Base-by-base conservation (phyloP, 2,113 vertebrate species). In the Erinaceus europaeus region DNA sequence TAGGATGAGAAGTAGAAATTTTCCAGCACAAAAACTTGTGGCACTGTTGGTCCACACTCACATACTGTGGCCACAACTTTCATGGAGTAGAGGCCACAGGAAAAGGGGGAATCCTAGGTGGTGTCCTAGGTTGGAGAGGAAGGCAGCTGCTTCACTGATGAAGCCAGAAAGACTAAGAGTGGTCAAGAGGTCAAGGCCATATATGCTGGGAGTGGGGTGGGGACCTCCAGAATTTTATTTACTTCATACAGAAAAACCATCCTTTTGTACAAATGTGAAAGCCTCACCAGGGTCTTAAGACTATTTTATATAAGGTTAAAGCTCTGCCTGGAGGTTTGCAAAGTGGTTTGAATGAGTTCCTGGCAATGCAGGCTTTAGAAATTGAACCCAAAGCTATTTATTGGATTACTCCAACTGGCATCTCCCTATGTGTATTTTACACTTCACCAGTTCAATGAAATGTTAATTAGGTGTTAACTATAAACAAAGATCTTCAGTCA, bases 61-160 rank as follows among this genome's bases (percentile, higher is more conserved):
- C 48, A 50, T 50, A 12, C 48, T 50, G 20, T 50, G 48, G 48
- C n/a, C n/a, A n/a, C n/a, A n/a, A n/a, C n/a, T n/a, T n/a, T n/a
- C n/a, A n/a, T n/a, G n/a, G n/a, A n/a, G 11, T 15, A 40, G n/a
- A 67, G 69, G 32, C 11, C 14, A 4, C 6, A 0, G 25, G 4
- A 10, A 14, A 9, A 10, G 8, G 55, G 0, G 20, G 0, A 2
- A 38, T 4, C 17, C 29, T 1, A 2, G 40, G 32, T 20, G 12
- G 27, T 3, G 29, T 12, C 0, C 52, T 21, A 53, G 12, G 46
- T 4, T 27, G 5, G 32, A 32, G 44, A n/a, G 23, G 25, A 53
- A 7, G 8, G 32, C 1, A 36, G 23, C 10, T 2, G 40, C 25
- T 48, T 32, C 48, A 74, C 13, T 2, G 29, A 73, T 12, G 23